These are phyloP conservation scores for Ophthalmolycus amberensis DNA, from an alignment of 2,113 vertebrate genomes.

Conservation along the genomic window DNA sequence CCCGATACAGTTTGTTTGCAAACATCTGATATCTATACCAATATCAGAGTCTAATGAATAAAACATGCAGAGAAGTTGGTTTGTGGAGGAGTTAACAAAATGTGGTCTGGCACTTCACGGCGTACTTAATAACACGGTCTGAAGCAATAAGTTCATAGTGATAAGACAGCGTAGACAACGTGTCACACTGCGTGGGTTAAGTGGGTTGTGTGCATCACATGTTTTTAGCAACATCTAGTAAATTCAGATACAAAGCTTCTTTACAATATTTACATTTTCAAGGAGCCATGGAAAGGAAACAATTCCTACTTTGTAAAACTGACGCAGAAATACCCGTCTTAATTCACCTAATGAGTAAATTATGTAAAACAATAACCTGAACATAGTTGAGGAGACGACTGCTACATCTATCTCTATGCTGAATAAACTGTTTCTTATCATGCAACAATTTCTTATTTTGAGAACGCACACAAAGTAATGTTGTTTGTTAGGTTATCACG, in stretches of 20 bases:
- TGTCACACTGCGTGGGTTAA: slow-evolving; percentile 7
- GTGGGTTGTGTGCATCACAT: slow-evolving; percentile 6
- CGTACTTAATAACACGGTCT: slow-evolving; percentile 19
- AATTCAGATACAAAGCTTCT: slow-evolving; percentile 3
- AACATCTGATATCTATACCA: background rate
- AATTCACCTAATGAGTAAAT: background rate
- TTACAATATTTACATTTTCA: background rate
- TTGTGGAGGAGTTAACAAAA: slow-evolving; percentile 15
- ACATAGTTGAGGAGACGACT: background rate
- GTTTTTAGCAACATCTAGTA: slow-evolving; percentile 12
- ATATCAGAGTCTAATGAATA: background rate
- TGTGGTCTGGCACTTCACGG: slow-evolving; percentile 27
- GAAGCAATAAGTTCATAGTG: slow-evolving; percentile 1
- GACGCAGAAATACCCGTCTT: background rate
- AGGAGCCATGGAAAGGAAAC: background rate
- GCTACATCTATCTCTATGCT: background rate
- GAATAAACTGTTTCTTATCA: background rate
- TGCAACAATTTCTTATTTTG: background rate
- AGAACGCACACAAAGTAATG: background rate
- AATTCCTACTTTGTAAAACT: background rate
- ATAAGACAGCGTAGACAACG: background rate
- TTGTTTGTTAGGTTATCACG: background rate
- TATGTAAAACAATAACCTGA: background rate
- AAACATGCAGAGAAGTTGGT: background rate
- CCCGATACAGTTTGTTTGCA: background rate